phyloP scores from a whole-genome alignment of 2,888 invertebrate species.

The Tinea semifulvella region DNA sequence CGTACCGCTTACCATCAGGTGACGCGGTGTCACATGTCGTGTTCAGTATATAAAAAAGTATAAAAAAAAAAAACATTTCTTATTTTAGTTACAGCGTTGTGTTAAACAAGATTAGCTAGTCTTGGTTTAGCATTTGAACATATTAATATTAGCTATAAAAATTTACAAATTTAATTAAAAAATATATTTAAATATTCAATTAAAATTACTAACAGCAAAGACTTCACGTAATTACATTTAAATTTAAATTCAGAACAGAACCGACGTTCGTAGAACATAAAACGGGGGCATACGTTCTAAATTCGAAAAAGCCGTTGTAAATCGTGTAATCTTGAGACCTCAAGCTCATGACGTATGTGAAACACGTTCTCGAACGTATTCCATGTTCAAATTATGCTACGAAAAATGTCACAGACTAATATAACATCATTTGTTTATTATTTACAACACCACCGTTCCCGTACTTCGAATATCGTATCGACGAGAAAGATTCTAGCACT shows the following conservation, averaged over 20 bases:
- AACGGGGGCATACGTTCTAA: slow-evolving; percentile 45
- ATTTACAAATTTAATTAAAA: not conserved
- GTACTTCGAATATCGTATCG: too few species aligned
- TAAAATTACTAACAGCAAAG: not conserved
- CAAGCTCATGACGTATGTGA: slow-evolving; percentile 56
- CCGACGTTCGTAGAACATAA: slow-evolving; percentile 34
- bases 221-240: slow-evolving; percentile 3
- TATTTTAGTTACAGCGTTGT: too few species aligned
- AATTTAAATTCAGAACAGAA: slow-evolving; percentile 47
- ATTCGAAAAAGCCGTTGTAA: slow-evolving; percentile 59
- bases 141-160: too few species aligned
- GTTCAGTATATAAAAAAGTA: too few species aligned
- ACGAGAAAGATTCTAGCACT: too few species aligned
- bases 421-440: not conserved
- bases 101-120: too few species aligned
- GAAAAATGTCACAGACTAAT: slow-evolving; percentile 25
- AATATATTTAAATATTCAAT: not conserved
- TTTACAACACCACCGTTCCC: too few species aligned
- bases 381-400: slow-evolving; percentile 38
- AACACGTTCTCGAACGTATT: slow-evolving; percentile 43
- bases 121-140: too few species aligned
- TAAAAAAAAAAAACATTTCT: too few species aligned
- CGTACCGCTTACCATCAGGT: too few species aligned
- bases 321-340: slow-evolving; percentile 63
- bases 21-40: too few species aligned